phyloP scores from a whole-genome alignment of 2,113 vertebrate species.

The Pteropus alecto region DNA sequence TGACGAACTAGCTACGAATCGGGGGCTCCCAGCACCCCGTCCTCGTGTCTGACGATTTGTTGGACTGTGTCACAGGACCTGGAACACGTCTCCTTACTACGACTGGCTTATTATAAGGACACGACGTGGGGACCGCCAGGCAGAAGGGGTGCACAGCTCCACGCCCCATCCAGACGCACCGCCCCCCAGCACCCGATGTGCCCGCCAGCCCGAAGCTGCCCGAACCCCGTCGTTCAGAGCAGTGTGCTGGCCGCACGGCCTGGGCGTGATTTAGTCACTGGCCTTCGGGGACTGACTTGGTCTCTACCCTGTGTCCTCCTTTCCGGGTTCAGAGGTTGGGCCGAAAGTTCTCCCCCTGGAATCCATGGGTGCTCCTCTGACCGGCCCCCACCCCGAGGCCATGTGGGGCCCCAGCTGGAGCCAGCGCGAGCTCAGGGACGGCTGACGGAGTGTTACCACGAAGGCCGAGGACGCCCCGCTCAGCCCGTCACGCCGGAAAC shows the following conservation, averaged over 20 bases:
- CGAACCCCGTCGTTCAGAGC: neutral
- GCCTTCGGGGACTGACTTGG: neutral
- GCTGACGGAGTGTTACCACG: neutral
- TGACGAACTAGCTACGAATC: neutral
- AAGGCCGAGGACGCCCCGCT: neutral
- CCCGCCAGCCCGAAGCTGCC: neutral
- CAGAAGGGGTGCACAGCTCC: neutral
- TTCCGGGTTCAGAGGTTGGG: too few relatives aligned
- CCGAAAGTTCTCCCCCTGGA: neutral
- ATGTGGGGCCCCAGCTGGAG: neutral
- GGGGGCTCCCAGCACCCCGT: neutral
- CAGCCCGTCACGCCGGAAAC: neutral
- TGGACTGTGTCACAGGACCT: neutral
- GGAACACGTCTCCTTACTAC: neutral
- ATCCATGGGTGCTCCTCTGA: neutral
- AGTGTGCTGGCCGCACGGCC: fast-evolving
- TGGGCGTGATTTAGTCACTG: neutral
- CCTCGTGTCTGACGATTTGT: neutral
- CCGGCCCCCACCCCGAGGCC: neutral
- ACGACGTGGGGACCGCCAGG: fast-evolving
- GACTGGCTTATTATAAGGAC: neutral
- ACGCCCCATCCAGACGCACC: fast-evolving
- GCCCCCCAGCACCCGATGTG: neutral
- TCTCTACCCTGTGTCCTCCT: neutral
- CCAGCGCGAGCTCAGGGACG: neutral